Base-by-base conservation (phyloP, 1,140 invertebrate species). In the Marisa cornuarietis region DNA sequence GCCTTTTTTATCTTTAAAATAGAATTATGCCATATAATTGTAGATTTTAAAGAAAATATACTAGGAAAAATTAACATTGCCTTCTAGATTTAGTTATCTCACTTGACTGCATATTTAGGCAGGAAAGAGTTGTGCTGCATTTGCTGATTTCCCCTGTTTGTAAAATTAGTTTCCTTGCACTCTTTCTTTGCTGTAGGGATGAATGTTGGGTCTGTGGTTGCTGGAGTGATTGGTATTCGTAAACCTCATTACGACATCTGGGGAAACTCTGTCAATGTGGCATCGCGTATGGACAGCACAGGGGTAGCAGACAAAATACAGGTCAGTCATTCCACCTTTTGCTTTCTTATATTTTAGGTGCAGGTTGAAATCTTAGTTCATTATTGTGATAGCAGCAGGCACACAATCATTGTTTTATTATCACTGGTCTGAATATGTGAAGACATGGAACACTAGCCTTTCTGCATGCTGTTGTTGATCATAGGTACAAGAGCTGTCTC, bases 231-330 rank as follows among this genome's bases (percentile, higher is more conserved):
- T 42, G 97, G 97, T 0, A 97, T 97, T 0, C 96, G 98, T 88
- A 99, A 99, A 88, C 98, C 98, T 0, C 97, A 99, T 87, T 99
- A 99, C 91, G 98, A 99, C 86, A 99, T 98, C 85, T 99, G 98
- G 98, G 97, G 98, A 7, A 99, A 99, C 90, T 97, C 97, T 0
- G 98, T 99, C 0, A 99, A 99, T 90, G 97, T 99, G 6, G 97
- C 97, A 4, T 98, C 96, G 14, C 92, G 98, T 52, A 99, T 99
- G 97, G 97, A 99, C 89, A 97, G 96, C 83, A 98, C 96, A 80
- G 97, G 97, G 0, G 92, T 95, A 83, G 96, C 97, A 93, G 96
- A 96, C 49, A 93, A 94, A 78, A 93, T 93, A 84, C 93, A 93
- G 89, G 93, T 93, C 78, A 66, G 31, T 42, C 31, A 42, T 42